A percentile compares a stretch with the other conserved stretches of the same genome.
Conservation (phyloP, 1,140 invertebrate species). For the Meloidogyne floridensis region DNA sequence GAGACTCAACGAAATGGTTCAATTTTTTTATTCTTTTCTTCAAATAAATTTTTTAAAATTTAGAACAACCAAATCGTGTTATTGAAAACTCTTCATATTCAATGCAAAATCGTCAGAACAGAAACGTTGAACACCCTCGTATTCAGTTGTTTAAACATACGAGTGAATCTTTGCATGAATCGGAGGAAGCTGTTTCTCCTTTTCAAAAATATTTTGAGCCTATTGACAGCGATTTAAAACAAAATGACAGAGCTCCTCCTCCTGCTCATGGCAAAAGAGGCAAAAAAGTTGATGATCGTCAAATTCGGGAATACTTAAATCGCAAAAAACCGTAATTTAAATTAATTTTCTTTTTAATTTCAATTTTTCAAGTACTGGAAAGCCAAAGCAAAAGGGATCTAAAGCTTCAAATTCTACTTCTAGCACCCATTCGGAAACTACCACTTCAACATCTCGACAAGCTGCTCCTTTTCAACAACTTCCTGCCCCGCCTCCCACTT, state of each 20-base stretch:
- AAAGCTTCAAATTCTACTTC: not conserved
- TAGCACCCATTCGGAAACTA: not conserved
- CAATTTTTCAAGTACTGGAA: not conserved
- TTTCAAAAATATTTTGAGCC: not conserved
- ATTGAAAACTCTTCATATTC: not conserved
- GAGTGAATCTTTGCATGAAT: not conserved
- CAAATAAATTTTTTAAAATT: not conserved
- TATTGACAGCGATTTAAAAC: not conserved
- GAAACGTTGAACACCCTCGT: not conserved
- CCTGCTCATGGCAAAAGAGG: not conserved
- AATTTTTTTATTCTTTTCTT: too few relatives aligned
- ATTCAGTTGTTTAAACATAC: not conserved
- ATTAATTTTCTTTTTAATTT: not conserved
- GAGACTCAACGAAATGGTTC: not conserved
- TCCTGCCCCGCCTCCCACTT: conserved; percentile 40
- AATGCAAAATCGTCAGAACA: not conserved
- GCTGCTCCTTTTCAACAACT: not conserved
- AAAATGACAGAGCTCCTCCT: not conserved
- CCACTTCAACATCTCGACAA: not conserved
- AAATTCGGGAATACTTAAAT: not conserved
- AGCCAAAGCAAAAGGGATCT: not conserved
- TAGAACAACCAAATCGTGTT: not conserved
- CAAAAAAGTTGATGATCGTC: not conserved
- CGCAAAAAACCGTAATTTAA: not conserved
- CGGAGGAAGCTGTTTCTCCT: not conserved